Conservation (phyloP, 2,888 invertebrate genomes). For the Leucophenga maculata region DNA sequence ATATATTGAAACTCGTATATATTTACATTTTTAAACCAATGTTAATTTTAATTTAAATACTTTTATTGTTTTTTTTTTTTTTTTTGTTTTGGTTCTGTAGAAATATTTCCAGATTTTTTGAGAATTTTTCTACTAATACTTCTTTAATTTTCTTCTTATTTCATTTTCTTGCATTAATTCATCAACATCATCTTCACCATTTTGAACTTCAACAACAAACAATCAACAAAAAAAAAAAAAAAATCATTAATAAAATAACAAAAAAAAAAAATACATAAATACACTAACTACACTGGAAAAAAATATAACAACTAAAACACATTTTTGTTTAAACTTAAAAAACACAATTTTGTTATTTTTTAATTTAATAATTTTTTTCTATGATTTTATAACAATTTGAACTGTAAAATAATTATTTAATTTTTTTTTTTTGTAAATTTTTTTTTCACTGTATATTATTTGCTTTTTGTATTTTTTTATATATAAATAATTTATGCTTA, state of each 20-base stretch:
- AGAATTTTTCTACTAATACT: constrained; percentile 57
- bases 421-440: constrained; percentile 1
- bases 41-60: constrained; percentile 30
- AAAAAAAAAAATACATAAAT: constrained; percentile 32
- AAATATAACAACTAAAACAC: constrained; percentile 31
- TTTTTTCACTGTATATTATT: constrained; percentile 34
- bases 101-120: constrained; percentile 19
- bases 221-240: constrained; percentile 22
- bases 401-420: constrained; percentile 25
- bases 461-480: constrained; percentile 34
- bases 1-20: constrained; percentile 19
- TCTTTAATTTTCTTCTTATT: constrained; percentile 53
- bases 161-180: constrained; percentile 59
- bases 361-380: constrained; percentile 22
- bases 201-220: constrained; percentile 29
- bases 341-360: constrained; percentile 3
- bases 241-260: constrained; percentile 18
- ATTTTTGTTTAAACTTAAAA: constrained; percentile 27
- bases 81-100: too few species aligned
- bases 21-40: neutral
- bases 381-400: constrained; percentile 16
- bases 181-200: constrained; percentile 52
- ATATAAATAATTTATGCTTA: neutral
- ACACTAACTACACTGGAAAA: constrained; percentile 32
- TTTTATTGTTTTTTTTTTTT: constrained; percentile 10